phyloP scores from a whole-genome alignment of 2,797 vertebrate species.

The Sebastolobus alascanus region DNA sequence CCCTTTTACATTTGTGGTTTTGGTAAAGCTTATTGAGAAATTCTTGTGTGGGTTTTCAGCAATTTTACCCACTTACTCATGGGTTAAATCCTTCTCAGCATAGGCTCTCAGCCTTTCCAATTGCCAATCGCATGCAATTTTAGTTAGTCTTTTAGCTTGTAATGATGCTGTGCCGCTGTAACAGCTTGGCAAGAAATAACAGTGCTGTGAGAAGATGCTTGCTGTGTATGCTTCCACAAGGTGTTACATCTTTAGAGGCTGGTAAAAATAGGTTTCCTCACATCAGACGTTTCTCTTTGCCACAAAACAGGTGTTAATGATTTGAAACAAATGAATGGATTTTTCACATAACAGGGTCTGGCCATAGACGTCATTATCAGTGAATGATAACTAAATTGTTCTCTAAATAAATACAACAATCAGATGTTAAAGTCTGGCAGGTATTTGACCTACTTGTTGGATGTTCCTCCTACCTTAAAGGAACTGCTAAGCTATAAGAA shows the following conservation, averaged over 20 bases:
- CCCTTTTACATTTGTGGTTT: constrained; percentile 21
- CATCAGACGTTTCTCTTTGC: background rate
- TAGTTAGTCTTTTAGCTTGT: constrained; percentile 4
- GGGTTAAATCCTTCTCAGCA: constrained; percentile 30
- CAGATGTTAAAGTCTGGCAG: background rate
- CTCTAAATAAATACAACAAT: constrained; percentile 2
- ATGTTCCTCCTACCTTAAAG: constrained; percentile 10
- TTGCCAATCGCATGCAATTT: constrained; percentile 18
- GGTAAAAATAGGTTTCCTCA: background rate
- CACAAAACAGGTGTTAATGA: background rate
- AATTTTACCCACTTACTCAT: constrained; percentile 32
- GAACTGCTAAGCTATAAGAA: constrained; percentile 1
- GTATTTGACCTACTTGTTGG: constrained; percentile 1
- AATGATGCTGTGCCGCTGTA: constrained; percentile 3
- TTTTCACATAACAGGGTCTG: background rate
- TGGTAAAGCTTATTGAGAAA: background rate
- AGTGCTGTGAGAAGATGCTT: background rate
- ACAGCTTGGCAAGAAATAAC: constrained; percentile 6
- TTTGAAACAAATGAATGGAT: background rate
- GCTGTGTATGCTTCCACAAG: background rate
- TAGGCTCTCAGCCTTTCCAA: background rate
- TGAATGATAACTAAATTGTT: background rate
- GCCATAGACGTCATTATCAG: background rate
- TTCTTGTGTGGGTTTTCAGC: constrained; percentile 1
- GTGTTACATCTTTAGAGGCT: background rate